These are phyloP conservation scores for Darwinula stevensoni DNA, from an alignment of 2,888 invertebrate species.

Conservation along the genomic window DNA sequence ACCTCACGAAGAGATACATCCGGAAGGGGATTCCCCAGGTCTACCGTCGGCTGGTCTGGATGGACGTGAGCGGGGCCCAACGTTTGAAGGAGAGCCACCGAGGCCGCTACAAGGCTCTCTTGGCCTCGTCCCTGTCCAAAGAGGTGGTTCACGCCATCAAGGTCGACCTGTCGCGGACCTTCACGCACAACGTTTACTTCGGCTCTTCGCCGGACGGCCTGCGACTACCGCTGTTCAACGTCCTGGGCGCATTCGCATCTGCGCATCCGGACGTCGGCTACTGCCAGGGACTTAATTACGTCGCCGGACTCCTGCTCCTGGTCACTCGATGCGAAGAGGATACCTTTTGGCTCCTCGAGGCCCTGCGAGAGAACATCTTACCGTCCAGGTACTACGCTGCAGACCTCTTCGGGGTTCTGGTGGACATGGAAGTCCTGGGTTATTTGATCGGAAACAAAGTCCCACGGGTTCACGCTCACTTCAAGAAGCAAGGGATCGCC, in stretches of 20 bases:
- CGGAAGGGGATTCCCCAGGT: slow-evolving; percentile 53
- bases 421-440: slow-evolving; percentile 63
- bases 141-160: slow-evolving; percentile 46
- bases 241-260: slow-evolving; percentile 61
- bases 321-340: slow-evolving; percentile 67
- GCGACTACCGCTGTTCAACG: slow-evolving; percentile 39
- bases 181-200: slow-evolving; percentile 82
- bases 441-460: slow-evolving; percentile 46
- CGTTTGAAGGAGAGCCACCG: slow-evolving; percentile 24
- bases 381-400: slow-evolving; percentile 64
- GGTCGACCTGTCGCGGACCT: slow-evolving; percentile 70
- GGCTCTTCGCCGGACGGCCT: slow-evolving; percentile 31
- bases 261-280: slow-evolving; percentile 64
- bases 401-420: slow-evolving; percentile 61
- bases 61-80: slow-evolving; percentile 52
- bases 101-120: too few species aligned
- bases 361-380: slow-evolving; percentile 52
- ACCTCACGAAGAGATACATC: slow-evolving; percentile 53
- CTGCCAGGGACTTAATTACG: slow-evolving; percentile 75
- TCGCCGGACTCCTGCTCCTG: slow-evolving; percentile 52
- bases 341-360: slow-evolving; percentile 72
- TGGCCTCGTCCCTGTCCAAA: too few species aligned
- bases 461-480: slow-evolving; percentile 48
- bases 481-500: slow-evolving; percentile 46
- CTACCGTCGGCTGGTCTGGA: slow-evolving; percentile 31